Evolutionary conservation across 2,797 vertebrate species (phyloP).

Genomic region (Hypotaenidia philippensis): DNA sequence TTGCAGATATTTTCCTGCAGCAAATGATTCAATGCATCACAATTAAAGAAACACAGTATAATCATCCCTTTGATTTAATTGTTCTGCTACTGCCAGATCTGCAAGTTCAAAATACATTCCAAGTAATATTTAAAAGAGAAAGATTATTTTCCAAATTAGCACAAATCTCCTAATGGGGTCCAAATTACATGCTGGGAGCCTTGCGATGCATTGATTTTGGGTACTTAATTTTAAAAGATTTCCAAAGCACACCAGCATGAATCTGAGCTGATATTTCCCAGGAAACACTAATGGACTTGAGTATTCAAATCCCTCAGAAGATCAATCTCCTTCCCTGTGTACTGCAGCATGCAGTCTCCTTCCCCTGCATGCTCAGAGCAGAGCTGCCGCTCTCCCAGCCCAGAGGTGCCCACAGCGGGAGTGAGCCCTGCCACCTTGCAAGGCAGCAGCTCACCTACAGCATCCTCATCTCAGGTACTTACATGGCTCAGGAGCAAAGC

Average conservation of each 20-base stretch:
- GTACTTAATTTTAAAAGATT: slow-evolving; percentile 21
- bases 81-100: slow-evolving; percentile 21
- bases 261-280: slow-evolving; percentile 5
- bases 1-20: slow-evolving; percentile 38
- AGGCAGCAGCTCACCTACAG: not conserved
- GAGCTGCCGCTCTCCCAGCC: not conserved
- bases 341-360: not conserved
- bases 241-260: slow-evolving; percentile 8
- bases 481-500: not conserved
- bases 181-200: slow-evolving; percentile 23
- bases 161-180: slow-evolving; percentile 36
- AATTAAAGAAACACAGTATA: slow-evolving; percentile 33
- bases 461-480: accelerated
- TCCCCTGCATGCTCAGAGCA: not conserved
- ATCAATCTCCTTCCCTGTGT: not conserved
- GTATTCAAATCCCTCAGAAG: not conserved
- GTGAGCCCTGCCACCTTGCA: not conserved
- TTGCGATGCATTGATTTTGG: not conserved
- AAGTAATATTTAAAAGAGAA: slow-evolving; percentile 35
- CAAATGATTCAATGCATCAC: slow-evolving; percentile 41
- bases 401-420: not conserved
- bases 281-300: slow-evolving; percentile 11
- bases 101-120: not conserved
- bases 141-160: slow-evolving; percentile 40
- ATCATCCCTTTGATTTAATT: slow-evolving; percentile 42